Evolutionary conservation across 1,140 invertebrate genomes (phyloP).

Genomic region (Adelges cooleyi): DNA sequence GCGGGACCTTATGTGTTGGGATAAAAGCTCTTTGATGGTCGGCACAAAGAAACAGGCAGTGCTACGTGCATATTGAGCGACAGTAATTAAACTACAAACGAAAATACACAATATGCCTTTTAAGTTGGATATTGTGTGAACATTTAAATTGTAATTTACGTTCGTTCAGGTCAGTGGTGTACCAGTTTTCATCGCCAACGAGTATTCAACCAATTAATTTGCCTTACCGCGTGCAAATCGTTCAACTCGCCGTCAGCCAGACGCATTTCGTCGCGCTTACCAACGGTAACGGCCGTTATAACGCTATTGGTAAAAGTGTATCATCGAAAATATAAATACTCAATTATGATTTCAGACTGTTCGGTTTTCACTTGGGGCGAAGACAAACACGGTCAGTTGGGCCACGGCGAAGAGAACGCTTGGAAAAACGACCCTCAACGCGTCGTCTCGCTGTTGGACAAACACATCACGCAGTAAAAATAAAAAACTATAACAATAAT

Average conservation of each 20-base stretch:
- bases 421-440: conserved; percentile 45
- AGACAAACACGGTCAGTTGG: conserved; percentile 54
- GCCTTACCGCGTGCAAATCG: conserved; percentile 43
- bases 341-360: conserved; percentile 40
- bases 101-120: too few relatives aligned
- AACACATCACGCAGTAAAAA: conserved; percentile 48
- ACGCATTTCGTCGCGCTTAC: conserved; percentile 60
- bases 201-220: conserved; percentile 44
- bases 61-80: too few relatives aligned
- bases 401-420: conserved; percentile 46
- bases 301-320: neutral
- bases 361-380: conserved; percentile 61
- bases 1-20: too few relatives aligned
- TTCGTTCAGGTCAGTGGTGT: conserved; percentile 44
- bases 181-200: conserved; percentile 42
- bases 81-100: too few relatives aligned
- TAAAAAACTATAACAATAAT: too few relatives aligned
- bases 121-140: too few relatives aligned
- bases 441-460: conserved; percentile 48
- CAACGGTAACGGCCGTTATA: conserved; percentile 39
- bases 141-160: neutral
- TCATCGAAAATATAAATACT: neutral
- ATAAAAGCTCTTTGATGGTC: too few relatives aligned
- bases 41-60: too few relatives aligned
- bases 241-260: conserved; percentile 48